Evolutionary conservation across 2,797 vertebrate species (phyloP).

Genomic region (Acipenser transmontanus): DNA sequence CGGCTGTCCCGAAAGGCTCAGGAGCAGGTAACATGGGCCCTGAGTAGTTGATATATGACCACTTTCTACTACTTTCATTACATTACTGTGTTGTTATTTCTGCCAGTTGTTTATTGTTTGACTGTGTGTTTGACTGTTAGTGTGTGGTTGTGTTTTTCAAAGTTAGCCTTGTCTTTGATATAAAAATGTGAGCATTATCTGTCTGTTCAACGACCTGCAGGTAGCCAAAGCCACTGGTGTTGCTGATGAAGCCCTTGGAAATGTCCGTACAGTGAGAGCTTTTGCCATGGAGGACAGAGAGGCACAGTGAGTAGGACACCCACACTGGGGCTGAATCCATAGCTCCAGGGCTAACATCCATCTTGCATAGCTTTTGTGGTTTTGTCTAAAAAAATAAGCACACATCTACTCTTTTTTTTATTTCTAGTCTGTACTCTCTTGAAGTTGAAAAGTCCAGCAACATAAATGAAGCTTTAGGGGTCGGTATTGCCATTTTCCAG

Average conservation of each 20-base stretch:
- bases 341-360: too few species aligned
- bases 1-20: constrained; percentile 83
- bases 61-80: background rate
- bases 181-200: too few species aligned
- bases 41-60: background rate
- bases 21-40: constrained; percentile 70
- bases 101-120: constrained; percentile 1
- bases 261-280: constrained; percentile 84
- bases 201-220: constrained; percentile 39
- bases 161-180: constrained; percentile 1
- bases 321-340: too few species aligned
- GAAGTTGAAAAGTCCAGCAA: constrained; percentile 77
- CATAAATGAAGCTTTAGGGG: constrained; percentile 76
- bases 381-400: too few species aligned
- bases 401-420: background rate
- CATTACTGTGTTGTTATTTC: background rate
- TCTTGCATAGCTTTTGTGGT: too few species aligned
- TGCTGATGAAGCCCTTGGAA: constrained; percentile 86
- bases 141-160: background rate
- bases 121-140: background rate
- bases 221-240: constrained; percentile 84
- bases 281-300: constrained; percentile 90
- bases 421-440: constrained; percentile 62
- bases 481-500: constrained; percentile 88
- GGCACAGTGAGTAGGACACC: constrained; percentile 63